A percentile compares a stretch with the other conserved stretches of the same genome.
Evolutionary conservation across 2,888 invertebrate species (phyloP).

Genomic region (Adelognathus sp.): DNA sequence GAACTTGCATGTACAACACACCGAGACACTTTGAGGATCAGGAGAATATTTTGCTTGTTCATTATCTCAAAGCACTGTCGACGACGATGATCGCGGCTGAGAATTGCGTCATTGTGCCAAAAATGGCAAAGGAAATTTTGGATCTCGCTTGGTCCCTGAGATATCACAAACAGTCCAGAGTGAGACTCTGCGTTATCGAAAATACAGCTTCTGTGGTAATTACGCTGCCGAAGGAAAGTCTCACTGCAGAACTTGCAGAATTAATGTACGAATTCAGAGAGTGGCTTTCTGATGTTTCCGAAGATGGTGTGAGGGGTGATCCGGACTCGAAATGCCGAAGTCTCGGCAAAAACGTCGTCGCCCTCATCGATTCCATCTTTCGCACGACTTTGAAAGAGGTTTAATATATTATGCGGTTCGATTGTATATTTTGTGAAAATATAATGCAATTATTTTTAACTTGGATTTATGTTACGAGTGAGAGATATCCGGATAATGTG

Average conservation of each 20-base stretch:
- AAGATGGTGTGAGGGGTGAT: slow-evolving; percentile 84
- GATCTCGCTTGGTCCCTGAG: slow-evolving; percentile 86
- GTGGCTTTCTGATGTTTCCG: slow-evolving; percentile 86
- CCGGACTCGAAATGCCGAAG: slow-evolving; percentile 85
- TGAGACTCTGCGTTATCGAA: slow-evolving; percentile 86
- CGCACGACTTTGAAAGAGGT: slow-evolving; percentile 33
- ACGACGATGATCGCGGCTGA: slow-evolving; percentile 86
- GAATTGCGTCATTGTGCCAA: slow-evolving; percentile 85
- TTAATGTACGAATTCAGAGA: slow-evolving; percentile 85
- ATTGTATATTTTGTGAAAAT: slow-evolving; percentile 4
- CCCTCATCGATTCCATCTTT: slow-evolving; percentile 81
- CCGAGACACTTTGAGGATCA: slow-evolving; percentile 83
- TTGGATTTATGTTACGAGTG: not conserved
- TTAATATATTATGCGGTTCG: not conserved
- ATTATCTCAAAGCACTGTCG: slow-evolving; percentile 87
- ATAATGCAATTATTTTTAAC: not conserved
- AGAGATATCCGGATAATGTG: too few relatives aligned
- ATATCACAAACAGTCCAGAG: slow-evolving; percentile 86
- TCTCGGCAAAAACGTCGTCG: slow-evolving; percentile 85
- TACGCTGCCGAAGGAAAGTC: slow-evolving; percentile 83
- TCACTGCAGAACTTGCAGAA: slow-evolving; percentile 84
- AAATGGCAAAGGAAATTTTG: slow-evolving; percentile 88
- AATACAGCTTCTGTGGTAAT: slow-evolving; percentile 86
- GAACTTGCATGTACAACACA: slow-evolving; percentile 83
- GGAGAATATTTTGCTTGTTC: slow-evolving; percentile 86